These are phyloP conservation scores for Arrhamphus sclerolepis DNA, from an alignment of 2,797 vertebrate genomes.

Conservation along the genomic window DNA sequence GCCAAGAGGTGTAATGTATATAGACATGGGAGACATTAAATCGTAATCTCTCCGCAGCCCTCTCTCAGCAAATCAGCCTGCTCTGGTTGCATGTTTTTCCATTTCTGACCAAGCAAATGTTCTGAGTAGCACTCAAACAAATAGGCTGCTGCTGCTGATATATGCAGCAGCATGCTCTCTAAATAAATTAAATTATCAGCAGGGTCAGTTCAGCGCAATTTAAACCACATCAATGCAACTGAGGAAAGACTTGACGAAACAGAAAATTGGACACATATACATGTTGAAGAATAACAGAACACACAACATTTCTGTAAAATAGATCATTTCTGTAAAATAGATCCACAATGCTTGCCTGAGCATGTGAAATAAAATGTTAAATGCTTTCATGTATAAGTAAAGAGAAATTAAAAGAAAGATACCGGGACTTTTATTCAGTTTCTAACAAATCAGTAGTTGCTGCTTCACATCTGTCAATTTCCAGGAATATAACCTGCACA, in stretches of 20 bases:
- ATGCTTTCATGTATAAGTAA: conserved; percentile 6
- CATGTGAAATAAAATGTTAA: background rate
- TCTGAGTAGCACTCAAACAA: conserved; percentile 61
- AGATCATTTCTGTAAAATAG: background rate
- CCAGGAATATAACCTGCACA: conserved; percentile 19
- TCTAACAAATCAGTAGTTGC: conserved; percentile 5
- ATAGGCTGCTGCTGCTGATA: conserved; percentile 49
- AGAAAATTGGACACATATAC: conserved; percentile 25
- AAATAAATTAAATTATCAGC: conserved; percentile 70
- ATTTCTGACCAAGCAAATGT: conserved; percentile 29
- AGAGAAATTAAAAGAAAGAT: conserved; percentile 20
- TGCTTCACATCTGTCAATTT: conserved; percentile 13
- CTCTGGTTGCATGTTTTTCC: conserved; percentile 20
- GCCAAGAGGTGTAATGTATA: conserved; percentile 69
- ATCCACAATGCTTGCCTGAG: background rate
- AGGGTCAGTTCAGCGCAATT: conserved; percentile 54
- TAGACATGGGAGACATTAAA: conserved; percentile 53
- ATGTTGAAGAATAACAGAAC: background rate
- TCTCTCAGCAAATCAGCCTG: conserved; percentile 49
- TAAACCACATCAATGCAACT: conserved; percentile 39
- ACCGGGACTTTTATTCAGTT: conserved; percentile 21
- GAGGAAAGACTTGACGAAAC: conserved; percentile 28
- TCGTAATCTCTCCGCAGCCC: conserved; percentile 54
- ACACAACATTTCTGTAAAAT: conserved; percentile 4
- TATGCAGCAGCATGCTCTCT: conserved; percentile 45